Base-by-base conservation (phyloP, 2,113 vertebrate genomes). In the Condylura cristata region DNA sequence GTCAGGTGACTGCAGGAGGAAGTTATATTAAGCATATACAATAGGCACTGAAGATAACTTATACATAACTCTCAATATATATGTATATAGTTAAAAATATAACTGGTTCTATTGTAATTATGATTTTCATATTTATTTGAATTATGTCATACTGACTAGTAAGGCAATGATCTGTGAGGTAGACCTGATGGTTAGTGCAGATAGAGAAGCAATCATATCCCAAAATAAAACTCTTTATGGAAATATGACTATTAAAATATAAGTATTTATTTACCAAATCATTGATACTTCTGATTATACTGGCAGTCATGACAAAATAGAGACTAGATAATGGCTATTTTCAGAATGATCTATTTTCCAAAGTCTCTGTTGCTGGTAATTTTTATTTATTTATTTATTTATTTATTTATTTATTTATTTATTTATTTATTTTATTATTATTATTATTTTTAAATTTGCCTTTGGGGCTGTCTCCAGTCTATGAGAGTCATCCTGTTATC, bases 391-490 rank as follows among this genome's bases (percentile, higher is more conserved):
- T n/a, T n/a, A n/a, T n/a, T n/a, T n/a, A n/a, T n/a, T n/a, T n/a
- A n/a, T n/a, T n/a, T n/a, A n/a, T n/a, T n/a, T n/a, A n/a, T n/a
- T n/a, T n/a, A n/a, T n/a, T n/a, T n/a, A n/a, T n/a, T n/a, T n/a
- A n/a, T n/a, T n/a, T n/a, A n/a, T n/a, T n/a, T n/a, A n/a, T n/a
- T n/a, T n/a, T n/a, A n/a, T n/a, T n/a, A n/a, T n/a, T n/a, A n/a
- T n/a, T n/a, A n/a, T n/a, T n/a, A n/a, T n/a, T n/a, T n/a, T n/a
- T n/a, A n/a, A n/a, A n/a, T n/a, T 30, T 86, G 32, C 30, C 53
- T 96, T 14, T 24, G 24, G 37, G 9, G 0, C 6, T n/a, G 4
- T 22, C 13, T 34, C 0, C 4, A 18, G 16, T 18, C 22, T 16
- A 41, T 51, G 17, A 28, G 18, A 60, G 13, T 34, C 30, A 48